A percentile compares a stretch with the other conserved stretches of the same genome.
Conservation (phyloP, 2,888 invertebrate species). For the Trissolcus japonicus region DNA sequence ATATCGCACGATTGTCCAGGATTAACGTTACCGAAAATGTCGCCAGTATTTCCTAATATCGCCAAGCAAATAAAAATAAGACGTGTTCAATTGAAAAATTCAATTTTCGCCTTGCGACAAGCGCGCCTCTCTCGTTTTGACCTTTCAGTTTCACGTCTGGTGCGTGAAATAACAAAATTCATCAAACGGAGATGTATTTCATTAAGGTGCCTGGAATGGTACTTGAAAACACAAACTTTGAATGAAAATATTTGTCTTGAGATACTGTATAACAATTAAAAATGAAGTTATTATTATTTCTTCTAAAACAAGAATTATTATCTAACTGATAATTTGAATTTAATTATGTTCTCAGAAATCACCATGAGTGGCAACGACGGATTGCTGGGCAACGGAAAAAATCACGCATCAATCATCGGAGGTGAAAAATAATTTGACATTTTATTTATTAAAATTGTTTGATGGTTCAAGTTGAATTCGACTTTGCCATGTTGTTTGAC, state of each 20-base stretch:
- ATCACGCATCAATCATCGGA: slow-evolving; percentile 46
- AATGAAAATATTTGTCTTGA: no score
- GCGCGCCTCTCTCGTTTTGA: slow-evolving; percentile 8
- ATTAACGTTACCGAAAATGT: slow-evolving; percentile 44
- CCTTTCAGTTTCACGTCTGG: background rate
- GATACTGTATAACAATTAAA: no score
- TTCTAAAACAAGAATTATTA: no score
- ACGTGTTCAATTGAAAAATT: slow-evolving; percentile 49
- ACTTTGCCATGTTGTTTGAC: no score
- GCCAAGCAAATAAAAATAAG: slow-evolving; percentile 51
- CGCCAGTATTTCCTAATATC: slow-evolving; percentile 44
- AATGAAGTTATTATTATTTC: no score
- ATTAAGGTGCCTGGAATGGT: no score
- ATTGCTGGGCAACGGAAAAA: slow-evolving; percentile 27
- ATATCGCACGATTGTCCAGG: slow-evolving; percentile 51
- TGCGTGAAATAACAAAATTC: no score
- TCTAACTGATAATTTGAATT: no score
- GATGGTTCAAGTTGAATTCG: background rate
- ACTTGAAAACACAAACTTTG: no score
- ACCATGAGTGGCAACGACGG: slow-evolving; percentile 25
- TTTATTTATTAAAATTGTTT: background rate
- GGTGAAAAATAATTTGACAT: slow-evolving; percentile 9
- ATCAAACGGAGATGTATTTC: no score
- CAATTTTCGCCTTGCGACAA: slow-evolving; percentile 30
- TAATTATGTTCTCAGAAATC: slow-evolving; percentile 33